A percentile compares a stretch with the other conserved stretches of the same genome.
phyloP scores from a whole-genome alignment of 2,888 invertebrate species.

The Campaea margaritaria region DNA sequence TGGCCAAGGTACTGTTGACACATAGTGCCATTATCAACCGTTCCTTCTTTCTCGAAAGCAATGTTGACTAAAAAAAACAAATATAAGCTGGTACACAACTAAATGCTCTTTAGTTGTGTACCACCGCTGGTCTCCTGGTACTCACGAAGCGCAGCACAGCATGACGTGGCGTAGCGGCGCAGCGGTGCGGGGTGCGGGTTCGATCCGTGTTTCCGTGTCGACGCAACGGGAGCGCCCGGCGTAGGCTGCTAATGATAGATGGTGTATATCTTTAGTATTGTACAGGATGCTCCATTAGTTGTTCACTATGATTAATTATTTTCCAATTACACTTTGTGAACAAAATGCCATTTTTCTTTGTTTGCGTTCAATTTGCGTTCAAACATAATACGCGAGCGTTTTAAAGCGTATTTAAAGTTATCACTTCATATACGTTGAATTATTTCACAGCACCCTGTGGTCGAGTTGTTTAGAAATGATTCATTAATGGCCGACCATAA shows the following conservation, averaged over 20 bases:
- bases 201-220: slow-evolving; percentile 25
- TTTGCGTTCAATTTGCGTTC: too few relatives aligned
- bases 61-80: too few relatives aligned
- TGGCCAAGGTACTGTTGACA: too few relatives aligned
- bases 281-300: slow-evolving; percentile 3
- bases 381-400: too few relatives aligned
- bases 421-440: not conserved
- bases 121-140: slow-evolving; percentile 13
- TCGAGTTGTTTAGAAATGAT: slow-evolving; percentile 31
- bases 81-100: not conserved
- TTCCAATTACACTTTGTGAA: too few relatives aligned
- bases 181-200: slow-evolving; percentile 25
- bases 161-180: slow-evolving; percentile 21
- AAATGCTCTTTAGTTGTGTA: not conserved
- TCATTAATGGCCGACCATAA: slow-evolving; percentile 26
- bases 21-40: too few relatives aligned
- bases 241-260: slow-evolving; percentile 26
- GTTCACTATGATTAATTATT: not conserved
- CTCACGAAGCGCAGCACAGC: slow-evolving; percentile 17
- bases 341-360: too few relatives aligned
- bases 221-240: slow-evolving; percentile 23
- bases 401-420: too few relatives aligned
- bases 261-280: slow-evolving; percentile 13
- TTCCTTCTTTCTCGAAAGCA: too few relatives aligned
- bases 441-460: slow-evolving; percentile 28